Evolutionary conservation across 92 coral and sea anemone genomes (phyloP).

Genomic region (Zoanthus sansibaricus): DNA sequence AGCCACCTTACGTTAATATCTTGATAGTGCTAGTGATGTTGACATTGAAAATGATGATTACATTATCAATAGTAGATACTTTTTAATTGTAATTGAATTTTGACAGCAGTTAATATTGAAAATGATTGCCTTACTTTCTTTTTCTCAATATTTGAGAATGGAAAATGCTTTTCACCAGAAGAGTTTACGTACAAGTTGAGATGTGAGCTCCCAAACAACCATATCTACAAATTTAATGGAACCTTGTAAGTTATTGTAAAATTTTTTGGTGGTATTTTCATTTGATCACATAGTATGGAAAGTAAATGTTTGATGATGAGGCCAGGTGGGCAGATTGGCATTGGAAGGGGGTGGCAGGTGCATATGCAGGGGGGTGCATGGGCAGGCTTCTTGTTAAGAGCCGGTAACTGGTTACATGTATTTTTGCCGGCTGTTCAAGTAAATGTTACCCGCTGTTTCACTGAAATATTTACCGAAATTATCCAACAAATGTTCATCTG

Average conservation of each 20-base stretch:
- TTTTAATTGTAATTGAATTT: neutral
- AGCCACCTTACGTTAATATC: neutral
- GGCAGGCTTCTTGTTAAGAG: too few relatives aligned
- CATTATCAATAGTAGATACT: too few relatives aligned
- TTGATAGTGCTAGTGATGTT: neutral
- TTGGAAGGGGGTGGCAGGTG: too few relatives aligned
- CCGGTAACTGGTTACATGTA: too few relatives aligned
- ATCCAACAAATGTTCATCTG: too few relatives aligned
- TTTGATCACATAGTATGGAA: neutral
- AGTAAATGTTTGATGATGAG: neutral
- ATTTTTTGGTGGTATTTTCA: neutral
- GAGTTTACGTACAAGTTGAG: constrained; percentile 68
- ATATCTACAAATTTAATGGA: constrained; percentile 95
- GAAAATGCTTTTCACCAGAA: constrained; percentile 64
- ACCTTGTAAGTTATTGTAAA: constrained; percentile 76
- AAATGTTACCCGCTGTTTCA: too few relatives aligned
- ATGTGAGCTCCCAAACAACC: constrained; percentile 94
- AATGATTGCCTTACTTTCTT: neutral
- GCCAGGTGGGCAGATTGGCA: too few relatives aligned
- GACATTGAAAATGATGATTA: neutral
- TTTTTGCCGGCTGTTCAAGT: too few relatives aligned
- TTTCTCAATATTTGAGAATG: constrained; percentile 39
- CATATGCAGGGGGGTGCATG: too few relatives aligned
- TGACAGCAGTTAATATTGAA: neutral
- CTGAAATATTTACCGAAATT: too few relatives aligned